Conservation (phyloP, 1,140 invertebrate species). For the Zaprionus lachaisei region DNA sequence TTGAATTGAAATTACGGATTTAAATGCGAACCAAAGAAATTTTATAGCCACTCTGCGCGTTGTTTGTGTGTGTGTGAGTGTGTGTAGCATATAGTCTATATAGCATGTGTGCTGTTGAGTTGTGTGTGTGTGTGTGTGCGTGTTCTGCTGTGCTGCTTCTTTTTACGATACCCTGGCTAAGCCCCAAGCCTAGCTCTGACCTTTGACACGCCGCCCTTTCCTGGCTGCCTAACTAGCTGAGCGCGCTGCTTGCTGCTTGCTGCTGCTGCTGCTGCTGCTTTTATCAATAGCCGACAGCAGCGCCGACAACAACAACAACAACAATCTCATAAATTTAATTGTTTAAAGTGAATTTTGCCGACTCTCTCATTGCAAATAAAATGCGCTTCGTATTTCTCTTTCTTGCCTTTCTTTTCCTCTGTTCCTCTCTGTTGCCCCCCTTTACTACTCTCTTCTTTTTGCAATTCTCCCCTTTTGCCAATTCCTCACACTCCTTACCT, state of each 20-base stretch:
- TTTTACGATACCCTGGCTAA: conserved; percentile 6
- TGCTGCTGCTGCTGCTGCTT: conserved; percentile 22
- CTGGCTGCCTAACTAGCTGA: conserved; percentile 7
- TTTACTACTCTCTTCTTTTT: not conserved
- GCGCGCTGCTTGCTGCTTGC: not conserved
- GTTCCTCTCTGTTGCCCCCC: not conserved
- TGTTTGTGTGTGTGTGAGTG: conserved; percentile 1
- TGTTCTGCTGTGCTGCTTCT: not conserved
- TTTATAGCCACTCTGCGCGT: conserved; percentile 54
- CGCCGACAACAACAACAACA: conserved; percentile 38
- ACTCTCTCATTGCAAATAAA: conserved; percentile 46
- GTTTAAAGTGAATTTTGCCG: conserved; percentile 77
- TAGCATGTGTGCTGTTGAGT: too few species aligned
- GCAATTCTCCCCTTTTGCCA: not conserved
- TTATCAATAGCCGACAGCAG: conserved; percentile 53
- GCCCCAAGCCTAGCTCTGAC: conserved; percentile 22
- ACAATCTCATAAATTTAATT: conserved; percentile 82
- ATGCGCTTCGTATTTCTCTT: conserved; percentile 41
- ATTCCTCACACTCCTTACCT: not conserved
- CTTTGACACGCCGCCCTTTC: conserved; percentile 38
- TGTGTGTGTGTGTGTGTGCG: conserved; percentile 5
- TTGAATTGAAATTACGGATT: conserved; percentile 83
- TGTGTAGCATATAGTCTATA: not conserved
- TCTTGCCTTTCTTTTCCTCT: not conserved
- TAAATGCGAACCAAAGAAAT: conserved; percentile 80